Evolutionary conservation across 2,113 vertebrate genomes (phyloP).

Genomic region (Salvelinus namaycush): DNA sequence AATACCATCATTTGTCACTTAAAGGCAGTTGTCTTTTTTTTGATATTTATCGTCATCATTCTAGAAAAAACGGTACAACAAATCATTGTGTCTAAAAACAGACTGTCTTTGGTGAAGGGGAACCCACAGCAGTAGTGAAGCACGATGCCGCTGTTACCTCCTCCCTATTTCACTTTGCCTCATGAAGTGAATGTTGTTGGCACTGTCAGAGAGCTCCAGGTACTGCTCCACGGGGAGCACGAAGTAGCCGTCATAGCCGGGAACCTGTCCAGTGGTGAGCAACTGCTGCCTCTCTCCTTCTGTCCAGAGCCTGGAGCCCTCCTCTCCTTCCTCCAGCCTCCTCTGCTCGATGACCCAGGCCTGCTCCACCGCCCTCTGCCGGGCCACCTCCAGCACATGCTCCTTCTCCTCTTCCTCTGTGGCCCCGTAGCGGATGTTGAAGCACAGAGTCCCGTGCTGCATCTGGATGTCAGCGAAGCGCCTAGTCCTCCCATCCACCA

Average conservation of each 20-base stretch:
- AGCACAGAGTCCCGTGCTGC: conserved; percentile 90
- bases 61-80: conserved; percentile 87
- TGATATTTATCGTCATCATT: conserved; percentile 82
- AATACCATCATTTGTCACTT: conserved; percentile 89
- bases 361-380: conserved; percentile 86
- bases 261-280: conserved; percentile 84
- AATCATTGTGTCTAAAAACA: conserved; percentile 87
- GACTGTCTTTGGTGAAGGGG: conserved; percentile 90
- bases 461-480: conserved; percentile 96
- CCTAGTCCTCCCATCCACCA: conserved; percentile 89
- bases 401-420: conserved; percentile 90
- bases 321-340: conserved; percentile 85
- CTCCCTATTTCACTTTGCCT: conserved; percentile 98
- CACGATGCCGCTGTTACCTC: conserved; percentile 85
- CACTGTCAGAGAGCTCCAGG: conserved; percentile 96
- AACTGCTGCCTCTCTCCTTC: conserved; percentile 95
- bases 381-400: conserved; percentile 87
- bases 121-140: conserved; percentile 23
- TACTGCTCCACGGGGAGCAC: conserved; percentile 95
- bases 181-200: conserved; percentile 99
- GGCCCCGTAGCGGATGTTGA: conserved; percentile 94
- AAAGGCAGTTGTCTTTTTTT: conserved; percentile 80
- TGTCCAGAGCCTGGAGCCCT: conserved; percentile 87
- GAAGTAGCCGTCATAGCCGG: conserved; percentile 96
- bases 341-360: conserved; percentile 92